phyloP scores from a whole-genome alignment of 2,888 invertebrate genomes.

The Dichetophora obliterata region DNA sequence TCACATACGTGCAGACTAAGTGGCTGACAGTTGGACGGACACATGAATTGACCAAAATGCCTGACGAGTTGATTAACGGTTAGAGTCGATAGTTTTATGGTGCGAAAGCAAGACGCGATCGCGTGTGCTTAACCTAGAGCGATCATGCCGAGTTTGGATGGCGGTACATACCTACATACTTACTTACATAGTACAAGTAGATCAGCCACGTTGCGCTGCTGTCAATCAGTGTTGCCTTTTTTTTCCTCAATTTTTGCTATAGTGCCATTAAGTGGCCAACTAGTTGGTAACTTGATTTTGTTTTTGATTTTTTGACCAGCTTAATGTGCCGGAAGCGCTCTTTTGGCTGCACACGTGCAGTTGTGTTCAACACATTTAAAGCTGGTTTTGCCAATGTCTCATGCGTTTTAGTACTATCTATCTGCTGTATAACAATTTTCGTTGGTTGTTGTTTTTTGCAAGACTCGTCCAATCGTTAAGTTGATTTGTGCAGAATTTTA shows the following conservation, averaged over 20 bases:
- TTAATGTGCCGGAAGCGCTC: conserved; percentile 25
- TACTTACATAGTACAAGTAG: neutral
- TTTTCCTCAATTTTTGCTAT: neutral
- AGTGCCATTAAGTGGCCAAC: no score
- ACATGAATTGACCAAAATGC: neutral
- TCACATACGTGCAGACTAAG: no score
- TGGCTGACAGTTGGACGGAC: neutral
- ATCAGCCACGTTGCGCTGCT: neutral
- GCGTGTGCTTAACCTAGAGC: conserved; percentile 3
- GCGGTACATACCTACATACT: neutral
- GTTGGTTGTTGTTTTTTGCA: neutral
- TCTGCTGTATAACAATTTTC: conserved; percentile 3
- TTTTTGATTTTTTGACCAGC: neutral
- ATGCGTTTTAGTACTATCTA: neutral
- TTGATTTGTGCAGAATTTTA: conserved; percentile 18
- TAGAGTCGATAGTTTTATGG: neutral
- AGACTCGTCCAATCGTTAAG: neutral
- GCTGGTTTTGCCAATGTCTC: neutral
- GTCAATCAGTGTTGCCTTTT: conserved; percentile 22
- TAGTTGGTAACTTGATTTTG: neutral
- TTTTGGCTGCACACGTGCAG: conserved; percentile 36
- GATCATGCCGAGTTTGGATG: neutral
- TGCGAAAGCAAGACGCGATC: conserved; percentile 18
- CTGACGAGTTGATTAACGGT: conserved; percentile 35
- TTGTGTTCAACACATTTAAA: neutral